These are phyloP conservation scores for Anas platyrhynchos DNA, from an alignment of 2,113 vertebrate genomes.

Conservation along the genomic window DNA sequence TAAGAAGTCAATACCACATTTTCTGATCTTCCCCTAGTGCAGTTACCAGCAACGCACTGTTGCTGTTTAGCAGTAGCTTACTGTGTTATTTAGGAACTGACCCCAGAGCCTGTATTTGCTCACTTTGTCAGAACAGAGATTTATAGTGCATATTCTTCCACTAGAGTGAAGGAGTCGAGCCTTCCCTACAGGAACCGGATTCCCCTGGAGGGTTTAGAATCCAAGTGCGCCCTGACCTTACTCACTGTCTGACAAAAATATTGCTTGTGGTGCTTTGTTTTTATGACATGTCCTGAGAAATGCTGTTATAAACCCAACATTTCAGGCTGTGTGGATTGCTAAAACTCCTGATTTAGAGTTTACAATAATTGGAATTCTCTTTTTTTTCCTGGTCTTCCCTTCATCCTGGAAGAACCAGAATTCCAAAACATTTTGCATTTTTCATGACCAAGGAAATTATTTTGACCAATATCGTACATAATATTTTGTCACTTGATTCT, in stretches of 20 bases:
- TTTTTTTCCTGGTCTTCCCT: not conserved
- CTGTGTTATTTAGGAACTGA: not conserved
- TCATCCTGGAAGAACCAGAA: not conserved
- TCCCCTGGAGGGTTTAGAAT: not conserved
- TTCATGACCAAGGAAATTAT: not conserved
- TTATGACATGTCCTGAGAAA: not conserved
- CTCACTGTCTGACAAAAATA: slow-evolving; percentile 30
- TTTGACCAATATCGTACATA: not conserved
- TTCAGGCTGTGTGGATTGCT: not conserved
- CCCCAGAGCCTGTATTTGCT: not conserved
- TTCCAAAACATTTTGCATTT: not conserved
- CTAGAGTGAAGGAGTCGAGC: not conserved
- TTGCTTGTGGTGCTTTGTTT: not conserved
- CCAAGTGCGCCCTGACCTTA: slow-evolving; percentile 18
- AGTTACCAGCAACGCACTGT: not conserved
- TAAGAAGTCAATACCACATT: not conserved
- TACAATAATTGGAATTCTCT: not conserved
- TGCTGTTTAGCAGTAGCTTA: not conserved
- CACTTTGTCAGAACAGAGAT: slow-evolving; percentile 13
- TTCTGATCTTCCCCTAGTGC: not conserved
- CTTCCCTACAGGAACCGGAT: not conserved
- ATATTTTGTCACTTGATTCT: not conserved
- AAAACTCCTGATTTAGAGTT: not conserved
- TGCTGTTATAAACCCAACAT: not conserved
- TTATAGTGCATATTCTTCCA: not conserved